Evolutionary conservation across 1,140 invertebrate genomes (phyloP).

Genomic region (Mycetomoellerius zeteki): DNA sequence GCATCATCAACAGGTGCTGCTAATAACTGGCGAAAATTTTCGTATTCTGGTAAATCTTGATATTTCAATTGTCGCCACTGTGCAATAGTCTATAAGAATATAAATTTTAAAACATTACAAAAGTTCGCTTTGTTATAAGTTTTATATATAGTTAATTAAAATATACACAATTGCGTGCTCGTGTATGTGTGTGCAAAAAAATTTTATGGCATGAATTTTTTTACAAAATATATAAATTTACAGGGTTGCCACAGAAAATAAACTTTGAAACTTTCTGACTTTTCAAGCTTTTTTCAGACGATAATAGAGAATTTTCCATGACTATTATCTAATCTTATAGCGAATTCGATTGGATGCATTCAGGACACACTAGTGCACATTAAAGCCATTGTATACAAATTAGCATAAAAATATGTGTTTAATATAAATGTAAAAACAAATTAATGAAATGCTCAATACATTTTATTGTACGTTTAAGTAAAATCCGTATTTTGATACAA

Average conservation of each 20-base stretch:
- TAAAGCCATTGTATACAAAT: no score
- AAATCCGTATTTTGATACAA: no score
- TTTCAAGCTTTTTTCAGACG: neutral
- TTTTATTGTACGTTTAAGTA: no score
- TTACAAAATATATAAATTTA: neutral
- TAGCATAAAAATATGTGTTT: no score
- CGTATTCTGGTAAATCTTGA: constrained; percentile 98
- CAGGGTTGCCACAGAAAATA: neutral
- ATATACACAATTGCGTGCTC: neutral
- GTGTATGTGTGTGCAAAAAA: neutral
- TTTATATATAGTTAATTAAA: neutral
- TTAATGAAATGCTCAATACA: no score
- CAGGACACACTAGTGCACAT: no score
- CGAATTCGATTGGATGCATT: no score
- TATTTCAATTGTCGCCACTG: constrained; percentile 98
- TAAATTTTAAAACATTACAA: constrained; percentile 38
- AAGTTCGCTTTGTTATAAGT: neutral
- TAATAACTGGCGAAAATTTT: constrained; percentile 98
- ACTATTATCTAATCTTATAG: no score
- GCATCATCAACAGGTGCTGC: constrained; percentile 99
- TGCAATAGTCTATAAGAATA: constrained; percentile 94
- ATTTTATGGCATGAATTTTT: neutral
- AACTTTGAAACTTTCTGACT: neutral
- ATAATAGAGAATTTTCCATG: no score
- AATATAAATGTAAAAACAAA: no score